Base-by-base conservation (phyloP, 2,888 invertebrate genomes). In the Drosophila suboccidentalis region DNA sequence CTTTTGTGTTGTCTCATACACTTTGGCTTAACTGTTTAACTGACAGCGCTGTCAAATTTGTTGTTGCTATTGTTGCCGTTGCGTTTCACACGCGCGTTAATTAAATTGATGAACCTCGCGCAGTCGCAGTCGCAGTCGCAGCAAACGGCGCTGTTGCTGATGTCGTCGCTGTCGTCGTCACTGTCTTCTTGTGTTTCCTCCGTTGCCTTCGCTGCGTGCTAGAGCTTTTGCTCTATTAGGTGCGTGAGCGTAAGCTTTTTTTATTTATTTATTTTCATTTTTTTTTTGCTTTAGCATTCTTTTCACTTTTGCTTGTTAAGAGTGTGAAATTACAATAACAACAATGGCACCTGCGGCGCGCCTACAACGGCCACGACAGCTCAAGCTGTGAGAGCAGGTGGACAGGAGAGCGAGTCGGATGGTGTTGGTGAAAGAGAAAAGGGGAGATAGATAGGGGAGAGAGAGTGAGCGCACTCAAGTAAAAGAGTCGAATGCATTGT, bases 311-410 rank as follows among this genome's bases (percentile, higher is more conserved):
- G 54, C 64, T 47, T 19, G 60, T 29, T 54, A 77, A 64, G 82
- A 83, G 83, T 83, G 83, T 77, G 87, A 86, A 81, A 77, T 70
- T 71, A 81, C 87, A 80, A 79, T 61, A 79, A 71, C 71, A 83
- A 82, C 84, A 74, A 74, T 71, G 75, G 85, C 70, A 82, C 80
- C 78, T 80, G 82, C 71, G 71, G 65, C 80, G 64, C 71, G 61
- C 75, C 75, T 66, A 70, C 67, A 65, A 70, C 58, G 41, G 11
- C 55, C 49, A 46, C 49, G 59, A 63, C 43, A 60, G 63, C 63
- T 46, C 47, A 51, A 70, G 55, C 58, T 51, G 71, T 46, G 50
- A 29, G 39, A 51, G 59, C 59, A 58, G 61, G 49, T 59, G 32
- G 38, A 41, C 57, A 46, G 46, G 50, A 51, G 55, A 38, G 46